A percentile compares a stretch with the other conserved stretches of the same genome.
These are phyloP conservation scores for Slavum lentiscoides DNA, from an alignment of 2,888 invertebrate species.

Conservation along the genomic window DNA sequence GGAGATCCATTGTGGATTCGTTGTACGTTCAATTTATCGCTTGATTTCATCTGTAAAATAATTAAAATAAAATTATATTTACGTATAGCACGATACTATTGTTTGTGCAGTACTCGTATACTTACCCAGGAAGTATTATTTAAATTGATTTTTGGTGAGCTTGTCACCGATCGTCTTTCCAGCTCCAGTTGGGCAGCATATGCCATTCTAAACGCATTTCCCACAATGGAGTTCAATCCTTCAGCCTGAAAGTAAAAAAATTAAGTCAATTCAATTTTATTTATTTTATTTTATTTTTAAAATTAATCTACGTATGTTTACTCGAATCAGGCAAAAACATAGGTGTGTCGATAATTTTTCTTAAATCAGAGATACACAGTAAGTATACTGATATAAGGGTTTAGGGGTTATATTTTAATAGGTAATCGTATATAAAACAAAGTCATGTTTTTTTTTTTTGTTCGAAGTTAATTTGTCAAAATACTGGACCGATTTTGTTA, in stretches of 20 bases:
- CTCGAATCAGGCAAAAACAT: too few relatives aligned
- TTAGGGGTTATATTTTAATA: too few relatives aligned
- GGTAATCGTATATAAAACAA: too few relatives aligned
- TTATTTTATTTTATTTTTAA: background rate
- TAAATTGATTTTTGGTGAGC: constrained; percentile 43
- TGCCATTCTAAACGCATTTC: constrained; percentile 91
- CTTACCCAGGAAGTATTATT: constrained; percentile 48
- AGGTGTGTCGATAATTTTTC: too few relatives aligned
- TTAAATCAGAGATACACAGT: too few relatives aligned
- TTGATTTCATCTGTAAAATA: constrained; percentile 38
- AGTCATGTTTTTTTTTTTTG: too few relatives aligned
- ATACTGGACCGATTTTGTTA: too few relatives aligned
- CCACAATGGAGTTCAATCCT: constrained; percentile 82
- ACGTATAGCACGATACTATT: background rate
- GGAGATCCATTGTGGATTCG: constrained; percentile 46
- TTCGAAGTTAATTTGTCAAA: too few relatives aligned
- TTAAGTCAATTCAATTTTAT: background rate
- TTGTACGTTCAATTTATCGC: constrained; percentile 44
- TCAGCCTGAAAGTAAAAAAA: constrained; percentile 70
- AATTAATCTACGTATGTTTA: background rate
- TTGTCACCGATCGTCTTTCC: constrained; percentile 54
- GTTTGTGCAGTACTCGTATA: background rate
- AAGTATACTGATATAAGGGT: too few relatives aligned
- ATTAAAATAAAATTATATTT: background rate
- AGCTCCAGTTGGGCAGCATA: constrained; percentile 81